Evolutionary conservation across 1,140 invertebrate species (phyloP), one percentile per base, ranked within the genome.

Genomic region (Frieseomelitta varia): DNA sequence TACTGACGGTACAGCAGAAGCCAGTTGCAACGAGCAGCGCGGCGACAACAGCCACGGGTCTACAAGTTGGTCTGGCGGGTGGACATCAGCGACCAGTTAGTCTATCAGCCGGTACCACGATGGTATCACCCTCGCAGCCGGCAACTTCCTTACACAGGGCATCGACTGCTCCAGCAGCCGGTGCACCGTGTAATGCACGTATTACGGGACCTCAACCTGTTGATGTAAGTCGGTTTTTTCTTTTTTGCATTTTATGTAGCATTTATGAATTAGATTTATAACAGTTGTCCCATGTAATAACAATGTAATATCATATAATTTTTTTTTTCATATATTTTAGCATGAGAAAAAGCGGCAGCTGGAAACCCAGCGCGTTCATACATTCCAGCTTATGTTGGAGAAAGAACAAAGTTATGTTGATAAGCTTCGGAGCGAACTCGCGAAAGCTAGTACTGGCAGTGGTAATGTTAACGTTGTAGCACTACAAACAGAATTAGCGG

Each of bases 131-230:
- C 19, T 88, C 92, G 24, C 92, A 92, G 75, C 91, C 93, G 47
- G 90, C 91, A 4, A 93, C 93, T 24, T 94, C 92, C 0, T 88
- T 93, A 68, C 93, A 94, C 69, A 89, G 93, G 61, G 92, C 93
- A 68, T 90, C 94, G 75, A 92, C 93, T 82, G 85, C 94, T 80
- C 91, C 95, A 81, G 90, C 93, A 72, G 90, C 95, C 81, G 93
- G 94, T 11, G 89, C 94, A 63, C 94, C 92, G 14, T 94, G 93
- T 68, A 95, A 93, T 56, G 94, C 96, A 77, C 95, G 96, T 56
- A 98, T 99, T 87, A 99, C 98, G 24, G 97, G 97, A 24, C 98
- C 98, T 10, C 97, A 98, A 90, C 98, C 98, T 85, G 98, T 98
- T 90, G 97, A 98, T 95, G 98, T 98, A 95, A 96, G 96, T 96